Evolutionary conservation across 2,113 vertebrate genomes (phyloP).

Genomic region (Phyllostomus discolor): DNA sequence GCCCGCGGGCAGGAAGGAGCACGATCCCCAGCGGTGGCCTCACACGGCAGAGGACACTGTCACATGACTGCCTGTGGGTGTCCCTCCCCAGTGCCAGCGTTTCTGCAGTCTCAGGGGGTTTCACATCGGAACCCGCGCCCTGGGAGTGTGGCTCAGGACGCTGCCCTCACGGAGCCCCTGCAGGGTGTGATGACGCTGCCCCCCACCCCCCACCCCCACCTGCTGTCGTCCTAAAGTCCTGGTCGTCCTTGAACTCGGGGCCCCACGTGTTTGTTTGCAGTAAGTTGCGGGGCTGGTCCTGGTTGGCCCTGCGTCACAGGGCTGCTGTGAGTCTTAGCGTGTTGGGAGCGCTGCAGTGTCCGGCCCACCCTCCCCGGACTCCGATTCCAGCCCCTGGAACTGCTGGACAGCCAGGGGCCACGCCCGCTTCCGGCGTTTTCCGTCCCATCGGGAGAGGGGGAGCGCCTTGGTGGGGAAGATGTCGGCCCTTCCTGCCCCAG

Average conservation of each 20-base stretch:
- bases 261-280: not conserved
- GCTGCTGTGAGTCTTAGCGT: too few relatives aligned
- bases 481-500: not conserved
- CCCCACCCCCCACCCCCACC: too few relatives aligned
- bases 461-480: not conserved
- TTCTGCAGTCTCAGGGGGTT: not conserved
- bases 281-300: not conserved
- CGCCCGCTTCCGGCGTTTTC: not conserved
- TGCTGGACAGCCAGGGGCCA: not conserved
- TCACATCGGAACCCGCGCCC: not conserved
- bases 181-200: not conserved
- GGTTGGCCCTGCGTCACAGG: not conserved
- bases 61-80: accelerated
- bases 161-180: not conserved
- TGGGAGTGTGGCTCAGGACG: not conserved
- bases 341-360: not conserved
- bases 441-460: not conserved
- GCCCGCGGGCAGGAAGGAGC: too few relatives aligned
- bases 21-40: accelerated
- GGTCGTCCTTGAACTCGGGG: not conserved
- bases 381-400: not conserved
- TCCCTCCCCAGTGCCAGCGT: not conserved
- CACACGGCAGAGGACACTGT: not conserved
- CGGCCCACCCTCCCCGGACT: not conserved
- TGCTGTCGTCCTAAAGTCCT: not conserved